Evolutionary conservation across 2,113 vertebrate species (phyloP).

Genomic region (Ictalurus furcatus): DNA sequence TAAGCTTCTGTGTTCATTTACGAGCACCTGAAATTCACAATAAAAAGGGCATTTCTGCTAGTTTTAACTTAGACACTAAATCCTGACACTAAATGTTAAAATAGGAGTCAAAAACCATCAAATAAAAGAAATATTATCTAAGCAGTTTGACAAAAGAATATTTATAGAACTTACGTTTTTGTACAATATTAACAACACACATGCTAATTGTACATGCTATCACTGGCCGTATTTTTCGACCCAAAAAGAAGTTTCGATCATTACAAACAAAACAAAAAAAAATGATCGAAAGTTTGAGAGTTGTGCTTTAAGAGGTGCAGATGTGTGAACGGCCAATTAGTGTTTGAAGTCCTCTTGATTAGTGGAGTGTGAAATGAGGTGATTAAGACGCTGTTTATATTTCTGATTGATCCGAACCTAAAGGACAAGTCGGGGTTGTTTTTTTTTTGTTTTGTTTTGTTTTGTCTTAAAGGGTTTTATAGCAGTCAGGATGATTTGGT

Average conservation of each 20-base stretch:
- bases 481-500: neutral
- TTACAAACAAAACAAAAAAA: no score
- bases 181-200: neutral
- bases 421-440: neutral
- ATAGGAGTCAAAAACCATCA: no score
- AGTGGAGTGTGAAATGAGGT: conserved; percentile 46
- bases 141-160: neutral
- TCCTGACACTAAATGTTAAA: neutral
- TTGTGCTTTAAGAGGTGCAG: neutral
- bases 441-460: neutral
- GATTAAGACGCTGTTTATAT: conserved; percentile 36
- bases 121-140: neutral
- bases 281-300: conserved; percentile 21
- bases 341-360: conserved; percentile 41
- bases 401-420: conserved; percentile 19
- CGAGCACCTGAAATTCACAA: neutral
- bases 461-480: neutral
- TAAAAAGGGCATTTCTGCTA: neutral
- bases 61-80: neutral
- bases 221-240: neutral
- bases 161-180: neutral
- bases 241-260: neutral
- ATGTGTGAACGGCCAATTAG: conserved; percentile 40
- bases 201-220: neutral
- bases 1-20: neutral